phyloP scores from a whole-genome alignment of 2,888 invertebrate species.

The Apodemia mormo region DNA sequence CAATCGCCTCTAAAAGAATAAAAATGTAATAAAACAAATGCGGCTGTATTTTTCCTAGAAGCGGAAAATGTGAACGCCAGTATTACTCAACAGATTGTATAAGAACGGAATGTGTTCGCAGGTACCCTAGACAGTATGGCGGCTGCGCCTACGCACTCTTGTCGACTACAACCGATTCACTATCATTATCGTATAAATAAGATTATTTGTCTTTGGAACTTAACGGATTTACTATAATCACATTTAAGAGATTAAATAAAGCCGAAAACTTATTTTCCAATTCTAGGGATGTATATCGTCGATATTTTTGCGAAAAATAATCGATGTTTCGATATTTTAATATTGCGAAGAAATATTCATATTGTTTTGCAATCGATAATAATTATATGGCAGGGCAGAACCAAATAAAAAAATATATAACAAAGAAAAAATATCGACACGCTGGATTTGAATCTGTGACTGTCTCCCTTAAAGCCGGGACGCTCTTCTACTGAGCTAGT shows the following conservation, averaged over 20 bases:
- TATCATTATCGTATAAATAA: constrained; percentile 17
- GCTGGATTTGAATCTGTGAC: too few species aligned
- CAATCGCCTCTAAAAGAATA: background rate
- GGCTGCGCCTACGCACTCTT: constrained; percentile 60
- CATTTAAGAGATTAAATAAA: background rate
- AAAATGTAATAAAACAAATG: background rate
- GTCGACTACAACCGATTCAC: constrained; percentile 30
- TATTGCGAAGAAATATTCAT: too few species aligned
- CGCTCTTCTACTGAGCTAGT: too few species aligned
- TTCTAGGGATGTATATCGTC: too few species aligned
- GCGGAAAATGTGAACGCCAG: background rate
- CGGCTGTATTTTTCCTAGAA: background rate
- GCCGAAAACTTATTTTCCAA: too few species aligned
- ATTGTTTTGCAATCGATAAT: too few species aligned
- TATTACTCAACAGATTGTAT: background rate
- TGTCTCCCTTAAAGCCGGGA: too few species aligned
- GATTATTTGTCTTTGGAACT: background rate
- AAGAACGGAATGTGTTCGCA: background rate
- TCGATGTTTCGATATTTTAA: too few species aligned
- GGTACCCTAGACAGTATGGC: constrained; percentile 46
- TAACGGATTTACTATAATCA: background rate
- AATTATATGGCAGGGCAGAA: too few species aligned
- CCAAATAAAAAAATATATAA: too few species aligned
- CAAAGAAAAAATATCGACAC: too few species aligned
- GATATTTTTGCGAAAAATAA: too few species aligned